Conservation (phyloP, 2,888 invertebrate genomes). For the Iphiclides podalirius region DNA sequence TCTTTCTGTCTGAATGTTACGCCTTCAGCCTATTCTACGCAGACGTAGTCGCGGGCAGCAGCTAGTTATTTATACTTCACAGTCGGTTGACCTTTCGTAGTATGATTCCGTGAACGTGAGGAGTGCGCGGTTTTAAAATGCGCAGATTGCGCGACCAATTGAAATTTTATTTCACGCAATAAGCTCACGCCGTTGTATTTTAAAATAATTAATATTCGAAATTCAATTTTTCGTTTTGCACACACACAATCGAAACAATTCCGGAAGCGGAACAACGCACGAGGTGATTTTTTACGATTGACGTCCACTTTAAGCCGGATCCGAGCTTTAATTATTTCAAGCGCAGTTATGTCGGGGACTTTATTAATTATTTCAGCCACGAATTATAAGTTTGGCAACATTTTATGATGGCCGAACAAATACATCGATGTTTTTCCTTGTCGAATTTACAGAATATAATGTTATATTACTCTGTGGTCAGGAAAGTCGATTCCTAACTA, state of each 20-base stretch:
- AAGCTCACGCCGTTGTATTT: slow-evolving; percentile 31
- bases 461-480: too few species aligned
- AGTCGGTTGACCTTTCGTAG: too few species aligned
- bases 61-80: too few species aligned
- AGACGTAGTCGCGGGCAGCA: too few species aligned
- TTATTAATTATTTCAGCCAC: slow-evolving; percentile 11
- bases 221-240: slow-evolving; percentile 12
- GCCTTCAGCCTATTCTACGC: too few species aligned
- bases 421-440: background rate
- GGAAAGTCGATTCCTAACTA: too few species aligned
- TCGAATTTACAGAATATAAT: too few species aligned
- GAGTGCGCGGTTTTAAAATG: slow-evolving; percentile 22
- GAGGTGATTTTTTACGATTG: slow-evolving; percentile 16
- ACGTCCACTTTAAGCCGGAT: slow-evolving; percentile 12
- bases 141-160: slow-evolving; percentile 33
- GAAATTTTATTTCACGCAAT: slow-evolving; percentile 34
- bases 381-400: background rate
- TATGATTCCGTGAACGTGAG: too few species aligned
- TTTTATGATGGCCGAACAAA: background rate
- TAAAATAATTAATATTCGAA: slow-evolving; percentile 30
- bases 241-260: slow-evolving; percentile 16
- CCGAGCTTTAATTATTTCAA: slow-evolving; percentile 8
- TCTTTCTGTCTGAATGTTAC: too few species aligned
- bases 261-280: background rate
- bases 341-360: background rate